phyloP scores from a whole-genome alignment of 2,113 vertebrate genomes.

The Pyrgilauda ruficollis region DNA sequence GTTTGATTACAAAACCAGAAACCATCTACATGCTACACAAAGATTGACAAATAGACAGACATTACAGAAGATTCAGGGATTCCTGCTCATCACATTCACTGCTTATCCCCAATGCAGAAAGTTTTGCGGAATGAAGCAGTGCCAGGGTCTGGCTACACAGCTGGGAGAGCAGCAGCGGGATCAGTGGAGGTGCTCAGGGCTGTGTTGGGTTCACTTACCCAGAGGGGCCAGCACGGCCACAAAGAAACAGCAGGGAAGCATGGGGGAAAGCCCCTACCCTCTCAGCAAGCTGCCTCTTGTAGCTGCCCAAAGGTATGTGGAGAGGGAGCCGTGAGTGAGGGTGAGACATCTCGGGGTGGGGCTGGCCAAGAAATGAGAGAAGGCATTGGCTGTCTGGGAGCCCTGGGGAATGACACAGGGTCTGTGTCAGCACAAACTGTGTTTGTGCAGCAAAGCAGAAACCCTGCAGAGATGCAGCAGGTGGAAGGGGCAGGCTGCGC shows the following conservation, averaged over 20 bases:
- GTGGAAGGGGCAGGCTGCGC: too few species aligned
- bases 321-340: neutral
- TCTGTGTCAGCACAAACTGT: too few species aligned
- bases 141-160: neutral
- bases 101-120: neutral
- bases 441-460: too few species aligned
- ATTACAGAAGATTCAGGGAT: too few species aligned
- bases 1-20: neutral
- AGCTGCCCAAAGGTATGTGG: neutral
- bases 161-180: neutral
- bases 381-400: neutral
- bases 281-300: neutral
- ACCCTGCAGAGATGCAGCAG: too few species aligned
- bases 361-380: neutral
- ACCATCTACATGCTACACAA: neutral
- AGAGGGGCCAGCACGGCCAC: neutral
- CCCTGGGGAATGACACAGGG: neutral
- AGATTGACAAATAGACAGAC: neutral
- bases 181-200: neutral
- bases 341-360: neutral
- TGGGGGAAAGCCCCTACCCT: neutral
- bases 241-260: neutral
- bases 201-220: neutral
- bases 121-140: neutral
- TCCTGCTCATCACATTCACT: neutral